Base-by-base conservation (phyloP, 2,797 vertebrate species). In the Semaprochilodus insignis region DNA sequence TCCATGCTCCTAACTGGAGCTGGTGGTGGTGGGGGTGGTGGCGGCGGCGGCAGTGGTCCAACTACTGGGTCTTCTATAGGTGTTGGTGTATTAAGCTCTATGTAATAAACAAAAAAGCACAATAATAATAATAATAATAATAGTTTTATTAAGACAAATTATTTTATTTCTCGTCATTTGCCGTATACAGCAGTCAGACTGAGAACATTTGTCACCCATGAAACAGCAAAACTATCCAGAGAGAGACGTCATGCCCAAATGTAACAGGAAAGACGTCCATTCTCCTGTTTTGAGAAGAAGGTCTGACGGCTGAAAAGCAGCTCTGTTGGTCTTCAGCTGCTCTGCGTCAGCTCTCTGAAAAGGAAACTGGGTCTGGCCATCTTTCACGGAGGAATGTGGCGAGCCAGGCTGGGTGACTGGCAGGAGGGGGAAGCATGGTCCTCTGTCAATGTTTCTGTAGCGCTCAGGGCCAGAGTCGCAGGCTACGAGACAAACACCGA, bases 381-480 rank as follows among this genome's bases (percentile, higher is more conserved):
- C 83, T 88, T 84, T 88, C 88, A 88, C 6, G 48, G 76, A 77
- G 74, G 85, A 88, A 84, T 86, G 87, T 83, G 82, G 83, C 21
- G 80, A 76, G 80, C 83, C 60, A 75, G 82, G 72, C 75, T 83
- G 80, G 81, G 78, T 84, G 88, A 81, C 81, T 81, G 83, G 85
- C 83, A 88, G 86, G 75, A 87, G 78, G 67, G 83, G 83, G 74
- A 86, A 89, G 84, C 87, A 70, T 86, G 82, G 81, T 87, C 81
- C 82, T 88, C 84, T 90, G 89, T 91, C 87, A 90, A 88, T 91
- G 88, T 88, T 90, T 89, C 88, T 89, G 89, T 87, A 86, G 86
- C 74, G 84, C 88, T 85, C 86, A 79, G 77, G 85, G 87, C 83
- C 87, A 88, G 86, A 87, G 88, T 79, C 80, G 77, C 85, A 82